Evolutionary conservation across 2,797 vertebrate species (phyloP).

Genomic region (Schizothorax lantsangensis): DNA sequence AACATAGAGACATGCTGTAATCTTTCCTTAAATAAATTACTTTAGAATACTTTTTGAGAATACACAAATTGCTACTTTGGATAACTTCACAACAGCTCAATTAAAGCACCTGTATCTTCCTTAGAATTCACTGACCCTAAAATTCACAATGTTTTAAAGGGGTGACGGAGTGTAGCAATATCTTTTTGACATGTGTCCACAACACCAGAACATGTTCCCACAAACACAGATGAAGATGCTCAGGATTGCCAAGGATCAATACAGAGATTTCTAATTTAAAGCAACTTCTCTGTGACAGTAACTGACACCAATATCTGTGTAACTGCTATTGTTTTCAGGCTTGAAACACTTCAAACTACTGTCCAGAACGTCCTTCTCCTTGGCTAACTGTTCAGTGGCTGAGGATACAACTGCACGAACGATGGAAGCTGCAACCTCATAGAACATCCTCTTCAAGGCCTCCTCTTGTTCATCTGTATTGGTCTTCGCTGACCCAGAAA

Average conservation of each 20-base stretch:
- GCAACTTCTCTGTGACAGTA: slow-evolving; percentile 59
- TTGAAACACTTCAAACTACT: slow-evolving; percentile 67
- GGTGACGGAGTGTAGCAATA: background rate
- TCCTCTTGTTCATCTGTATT: slow-evolving; percentile 62
- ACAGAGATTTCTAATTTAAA: slow-evolving; percentile 37
- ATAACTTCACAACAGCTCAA: slow-evolving; percentile 11
- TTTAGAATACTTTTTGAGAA: slow-evolving; percentile 27
- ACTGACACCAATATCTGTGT: slow-evolving; percentile 55
- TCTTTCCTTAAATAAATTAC: slow-evolving; percentile 5
- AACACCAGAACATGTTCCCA: slow-evolving; percentile 34
- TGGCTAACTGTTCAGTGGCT: slow-evolving; percentile 77
- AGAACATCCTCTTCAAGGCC: slow-evolving; percentile 74
- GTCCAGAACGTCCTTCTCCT: slow-evolving; percentile 71
- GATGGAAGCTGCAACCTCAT: slow-evolving; percentile 76
- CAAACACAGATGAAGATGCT: slow-evolving; percentile 31
- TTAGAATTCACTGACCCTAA: slow-evolving; percentile 12
- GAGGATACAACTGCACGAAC: slow-evolving; percentile 77
- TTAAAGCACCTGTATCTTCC: slow-evolving; percentile 8
- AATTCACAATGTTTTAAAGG: slow-evolving; percentile 12
- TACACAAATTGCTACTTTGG: slow-evolving; percentile 22
- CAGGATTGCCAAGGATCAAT: slow-evolving; percentile 17
- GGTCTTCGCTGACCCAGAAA: slow-evolving; percentile 58
- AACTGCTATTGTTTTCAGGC: slow-evolving; percentile 56
- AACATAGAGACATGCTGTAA: slow-evolving; percentile 29
- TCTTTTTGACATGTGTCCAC: slow-evolving; percentile 34